These are phyloP conservation scores for Oeneis ivallda DNA, from an alignment of 2,888 invertebrate species.

Conservation along the genomic window DNA sequence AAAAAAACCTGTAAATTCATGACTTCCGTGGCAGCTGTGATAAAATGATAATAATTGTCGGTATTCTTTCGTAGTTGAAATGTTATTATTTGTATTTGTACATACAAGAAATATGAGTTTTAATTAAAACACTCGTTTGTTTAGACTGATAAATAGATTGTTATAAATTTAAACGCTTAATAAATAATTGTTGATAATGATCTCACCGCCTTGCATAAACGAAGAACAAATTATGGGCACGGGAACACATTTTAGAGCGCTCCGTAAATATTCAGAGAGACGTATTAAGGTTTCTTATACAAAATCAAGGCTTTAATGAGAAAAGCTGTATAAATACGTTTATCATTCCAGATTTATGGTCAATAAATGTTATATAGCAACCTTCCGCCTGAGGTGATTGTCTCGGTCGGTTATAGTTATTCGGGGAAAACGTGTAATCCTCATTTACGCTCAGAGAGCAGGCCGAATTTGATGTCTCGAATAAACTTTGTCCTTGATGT, in stretches of 20 bases:
- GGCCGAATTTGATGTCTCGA: conserved; percentile 21
- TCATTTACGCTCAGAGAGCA: conserved; percentile 30
- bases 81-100: conserved; percentile 29
- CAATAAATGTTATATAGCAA: conserved; percentile 47
- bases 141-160: conserved; percentile 31
- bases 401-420: conserved; percentile 37
- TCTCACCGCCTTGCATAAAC: conserved; percentile 31
- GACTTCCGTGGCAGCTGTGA: conserved; percentile 1
- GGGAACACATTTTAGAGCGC: conserved; percentile 49
- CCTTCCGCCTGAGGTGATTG: conserved; percentile 38
- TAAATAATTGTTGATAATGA: conserved; percentile 32
- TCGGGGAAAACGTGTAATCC: conserved; percentile 36
- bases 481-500: conserved; percentile 18
- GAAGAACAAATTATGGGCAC: conserved; percentile 41
- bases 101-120: conserved; percentile 30
- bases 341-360: conserved; percentile 51
- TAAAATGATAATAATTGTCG: neutral
- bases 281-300: conserved; percentile 49
- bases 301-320: conserved; percentile 51
- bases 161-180: conserved; percentile 31
- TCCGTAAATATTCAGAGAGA: conserved; percentile 51
- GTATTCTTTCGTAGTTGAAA: conserved; percentile 25
- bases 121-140: conserved; percentile 36
- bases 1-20: neutral
- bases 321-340: conserved; percentile 48